Base-by-base conservation (phyloP, 2,113 vertebrate genomes). In the Toxotes jaculatrix region DNA sequence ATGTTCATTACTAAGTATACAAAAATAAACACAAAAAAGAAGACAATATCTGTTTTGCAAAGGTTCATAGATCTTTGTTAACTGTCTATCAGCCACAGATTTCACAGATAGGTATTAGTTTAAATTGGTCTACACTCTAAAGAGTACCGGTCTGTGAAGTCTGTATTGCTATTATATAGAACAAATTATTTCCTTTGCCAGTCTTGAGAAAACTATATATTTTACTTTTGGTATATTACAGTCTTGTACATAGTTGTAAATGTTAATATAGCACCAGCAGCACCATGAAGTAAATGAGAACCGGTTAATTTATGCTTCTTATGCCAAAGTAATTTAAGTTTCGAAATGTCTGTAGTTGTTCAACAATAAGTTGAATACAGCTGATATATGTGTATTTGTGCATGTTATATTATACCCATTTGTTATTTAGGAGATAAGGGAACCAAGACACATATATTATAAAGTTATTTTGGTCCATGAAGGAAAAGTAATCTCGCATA, bases 1-100 rank as follows among this genome's bases (percentile, higher is more conserved):
- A 74, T 74, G 11, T 62, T 42, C 14, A 27, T 64, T n/a, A 43
- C 1, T 32, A 17, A 34, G 9, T 36, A n/a, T 38, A 38, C 14
- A 55, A 67, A 82, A 63, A 73, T 31, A 61, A 77, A 56, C 32
- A 40, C 23, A 53, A 32, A 36, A 21, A 9, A 57, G 7, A 62
- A 19, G 5, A 36, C 2, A 47, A 4, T 4, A 3, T 27, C 14
- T 47, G 13, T 42, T 40, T n/a, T n/a, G 21, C 21, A 53, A n/a
- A n/a, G 7, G 7, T 5, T 19, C 11, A 31, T 31, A 27, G 21
- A n/a, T 23, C 19, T n/a, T 42, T 27, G 13, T 1, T n/a, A 11
- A 27, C 23, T 14, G 31, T 45, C 4, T 42, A 14, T 43, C 38
- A 16, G 36, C 36, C 11, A 17, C 45, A 14, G 3, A n/a, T 53